Base-by-base conservation (phyloP, 1,140 invertebrate species). In the Drosophila paulistorum region DNA sequence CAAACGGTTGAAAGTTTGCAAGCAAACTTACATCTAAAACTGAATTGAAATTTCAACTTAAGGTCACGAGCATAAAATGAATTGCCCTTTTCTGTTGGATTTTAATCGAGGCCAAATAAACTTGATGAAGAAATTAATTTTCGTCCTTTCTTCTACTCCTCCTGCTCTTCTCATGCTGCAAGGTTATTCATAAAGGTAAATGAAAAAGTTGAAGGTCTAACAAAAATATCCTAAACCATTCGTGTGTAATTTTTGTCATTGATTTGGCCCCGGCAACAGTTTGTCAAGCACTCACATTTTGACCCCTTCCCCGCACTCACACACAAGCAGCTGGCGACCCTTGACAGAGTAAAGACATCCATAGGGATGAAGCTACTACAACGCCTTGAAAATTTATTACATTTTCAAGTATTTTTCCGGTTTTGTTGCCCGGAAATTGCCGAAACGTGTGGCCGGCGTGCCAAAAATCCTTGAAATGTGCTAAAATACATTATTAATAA, bases 401-500 rank as follows among this genome's bases (percentile, higher is more conserved):
- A 66, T 87, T 86, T 87, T 87, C 71, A 67, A 86, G 82, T 86
- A 82, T 86, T 86, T 87, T 86, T 82, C 82, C 82, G 83, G 79
- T 86, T 86, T 73, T 83, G 79, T 79, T 79, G 70, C 69, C 82
- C 83, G 82, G 82, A 86, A 86, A 86, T 86, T 86, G 84, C 82
- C 42, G 69, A 86, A 86, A 87, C 83, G 83, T 86, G 82, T 87
- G 82, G 82, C 76, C 79, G 72, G 71, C 80, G 75, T 71, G 69
- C 57, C 75, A 65, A 70, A 30, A 87, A 76, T 82, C 76, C 79
- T 77, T 77, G 79, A 79, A 86, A 86, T 87, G 82, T 87, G 79
- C 82, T 77, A 70, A 86, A 86, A 83, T 86, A 86, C 76, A 86
- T 86, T 87, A 86, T 86, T 87, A 86, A 86, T 86, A 86, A 86